Conservation (phyloP, 2,797 vertebrate genomes). For the Merluccius polli region DNA sequence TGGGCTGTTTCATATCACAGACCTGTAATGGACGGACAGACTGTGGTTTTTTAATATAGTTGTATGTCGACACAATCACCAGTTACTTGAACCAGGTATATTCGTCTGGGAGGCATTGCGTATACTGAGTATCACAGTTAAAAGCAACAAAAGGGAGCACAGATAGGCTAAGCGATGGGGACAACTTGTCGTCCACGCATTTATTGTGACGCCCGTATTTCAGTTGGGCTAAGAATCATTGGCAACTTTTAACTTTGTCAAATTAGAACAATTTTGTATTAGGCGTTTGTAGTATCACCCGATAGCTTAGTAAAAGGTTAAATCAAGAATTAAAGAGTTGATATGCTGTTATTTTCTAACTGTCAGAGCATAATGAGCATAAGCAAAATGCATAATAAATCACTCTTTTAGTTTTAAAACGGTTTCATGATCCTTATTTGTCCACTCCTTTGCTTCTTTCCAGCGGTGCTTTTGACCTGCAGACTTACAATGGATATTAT, state of each 20-base stretch:
- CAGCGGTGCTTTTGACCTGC: background rate
- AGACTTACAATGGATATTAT: background rate
- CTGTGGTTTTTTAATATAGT: background rate
- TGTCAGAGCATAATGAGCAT: conserved; percentile 57
- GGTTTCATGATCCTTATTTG: conserved; percentile 25
- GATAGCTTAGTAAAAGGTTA: conserved; percentile 57
- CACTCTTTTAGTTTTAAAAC: conserved; percentile 56
- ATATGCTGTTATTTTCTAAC: conserved; percentile 52
- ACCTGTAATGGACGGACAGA: background rate
- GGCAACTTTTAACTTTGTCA: conserved; percentile 33
- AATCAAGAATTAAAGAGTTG: conserved; percentile 44
- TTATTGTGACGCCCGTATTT: conserved; percentile 2
- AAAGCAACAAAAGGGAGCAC: conserved; percentile 1
- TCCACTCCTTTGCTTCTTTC: background rate
- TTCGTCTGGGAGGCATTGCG: conserved; percentile 1
- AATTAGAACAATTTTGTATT: conserved; percentile 52
- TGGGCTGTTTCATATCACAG: background rate
- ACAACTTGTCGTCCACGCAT: background rate
- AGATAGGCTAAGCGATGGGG: background rate
- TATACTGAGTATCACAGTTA: background rate
- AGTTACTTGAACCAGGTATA: background rate
- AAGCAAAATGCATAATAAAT: conserved; percentile 63
- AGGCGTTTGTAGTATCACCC: conserved; percentile 60
- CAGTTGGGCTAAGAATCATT: background rate
- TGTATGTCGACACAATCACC: background rate